A percentile compares a stretch with the other conserved stretches of the same genome.
Evolutionary conservation across 1,140 invertebrate species (phyloP).

Genomic region (Drosophila paulistorum): DNA sequence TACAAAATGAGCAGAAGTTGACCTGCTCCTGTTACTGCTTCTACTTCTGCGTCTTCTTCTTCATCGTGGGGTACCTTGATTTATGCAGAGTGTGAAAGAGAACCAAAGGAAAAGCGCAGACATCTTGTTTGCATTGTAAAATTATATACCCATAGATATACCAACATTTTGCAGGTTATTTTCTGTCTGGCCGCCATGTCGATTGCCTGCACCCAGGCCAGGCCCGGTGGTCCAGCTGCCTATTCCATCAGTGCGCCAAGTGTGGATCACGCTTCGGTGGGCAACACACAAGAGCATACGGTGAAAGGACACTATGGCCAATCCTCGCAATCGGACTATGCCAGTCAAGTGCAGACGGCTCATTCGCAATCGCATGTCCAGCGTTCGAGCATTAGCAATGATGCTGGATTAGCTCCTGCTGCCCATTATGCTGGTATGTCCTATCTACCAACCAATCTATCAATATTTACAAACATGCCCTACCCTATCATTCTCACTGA

Average conservation of each 20-base stretch:
- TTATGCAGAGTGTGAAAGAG: background rate
- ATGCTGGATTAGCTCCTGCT: constrained; percentile 75
- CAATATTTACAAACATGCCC: background rate
- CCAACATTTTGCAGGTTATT: constrained; percentile 55
- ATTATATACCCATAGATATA: background rate
- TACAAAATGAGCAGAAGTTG: constrained; percentile 42
- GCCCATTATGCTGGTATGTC: constrained; percentile 66
- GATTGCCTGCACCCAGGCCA: constrained; percentile 69
- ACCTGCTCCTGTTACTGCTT: constrained; percentile 13
- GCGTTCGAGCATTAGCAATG: constrained; percentile 84
- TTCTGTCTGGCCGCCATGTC: constrained; percentile 71
- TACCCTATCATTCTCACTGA: background rate
- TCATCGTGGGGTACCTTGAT: background rate
- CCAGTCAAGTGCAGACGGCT: constrained; percentile 84
- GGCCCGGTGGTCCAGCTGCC: constrained; percentile 83
- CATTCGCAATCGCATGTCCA: constrained; percentile 84
- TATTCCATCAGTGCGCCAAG: constrained; percentile 84
- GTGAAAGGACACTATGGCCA: constrained; percentile 84
- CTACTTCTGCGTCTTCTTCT: too few relatives aligned
- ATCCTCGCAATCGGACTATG: constrained; percentile 84
- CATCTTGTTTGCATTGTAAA: background rate
- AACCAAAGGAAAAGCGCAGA: background rate
- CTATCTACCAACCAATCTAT: too few relatives aligned
- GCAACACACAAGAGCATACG: constrained; percentile 85
- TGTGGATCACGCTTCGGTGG: constrained; percentile 83